Evolutionary conservation across 2,888 invertebrate genomes (phyloP), one percentile per base, ranked within the genome.

Genomic region (Petrolisthes cinctipes): DNA sequence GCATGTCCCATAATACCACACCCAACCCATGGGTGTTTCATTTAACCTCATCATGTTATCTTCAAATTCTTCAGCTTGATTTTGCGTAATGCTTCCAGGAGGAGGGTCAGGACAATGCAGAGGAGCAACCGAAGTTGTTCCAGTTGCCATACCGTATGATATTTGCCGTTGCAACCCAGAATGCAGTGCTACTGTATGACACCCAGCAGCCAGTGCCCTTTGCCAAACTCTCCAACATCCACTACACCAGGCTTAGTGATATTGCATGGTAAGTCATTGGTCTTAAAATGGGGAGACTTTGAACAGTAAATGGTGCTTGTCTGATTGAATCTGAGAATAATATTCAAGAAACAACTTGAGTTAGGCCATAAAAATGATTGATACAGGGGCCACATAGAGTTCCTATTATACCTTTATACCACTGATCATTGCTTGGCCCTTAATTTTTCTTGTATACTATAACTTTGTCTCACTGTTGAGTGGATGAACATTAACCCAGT

Each of bases 101-200:
- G 1, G 51, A 82, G 37, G 82, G 6, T 37, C 66, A 82, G 51
- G 17, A 54, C 54, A 54, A 54, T 54, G 83, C 20, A 53, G 89
- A 89, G 81, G 91, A 91, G 61, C 86, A 90, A 53, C 53, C 78
- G 23, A 86, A 91, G 61, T 83, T 92, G 37, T 91, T 92, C 90
- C 92, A 95, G 14, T 92, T 96, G 75, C 95, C 96, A 0, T 96
- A 96, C 92, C 95, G 99, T 89, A 95, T 97, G 94, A 94, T 99
- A 86, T 97, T 98, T 92, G 99, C 99, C 0, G 96, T 99, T 17
- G 98, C 97, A 37, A 97, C 98, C 1, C 95, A 96, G 91, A 96
- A 96, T 91, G 92, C 97, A 54, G 95, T 99, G 61, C 94, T 97
- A 86, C 93, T 98, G 73, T 97, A 97, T 92, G 98, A 98, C 92